A percentile compares a stretch with the other conserved stretches of the same genome.
Evolutionary conservation across 2,113 vertebrate species (phyloP).

Genomic region (Phrynocephalus versicolor): DNA sequence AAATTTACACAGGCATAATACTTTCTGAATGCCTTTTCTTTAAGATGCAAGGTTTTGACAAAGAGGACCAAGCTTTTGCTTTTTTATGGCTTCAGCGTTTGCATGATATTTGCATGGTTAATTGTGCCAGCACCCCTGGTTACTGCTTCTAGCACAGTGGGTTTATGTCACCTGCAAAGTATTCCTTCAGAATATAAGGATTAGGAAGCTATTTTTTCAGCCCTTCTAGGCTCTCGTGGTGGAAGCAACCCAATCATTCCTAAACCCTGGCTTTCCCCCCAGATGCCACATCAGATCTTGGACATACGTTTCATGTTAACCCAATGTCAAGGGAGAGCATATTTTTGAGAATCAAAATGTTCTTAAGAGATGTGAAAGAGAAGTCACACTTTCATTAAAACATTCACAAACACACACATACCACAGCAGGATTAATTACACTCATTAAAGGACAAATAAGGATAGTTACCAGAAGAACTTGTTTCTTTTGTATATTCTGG

Average conservation of each 20-base stretch:
- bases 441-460: slow-evolving; percentile 11
- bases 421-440: neutral
- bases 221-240: slow-evolving; percentile 3
- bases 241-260: slow-evolving; percentile 7
- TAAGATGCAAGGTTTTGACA: neutral
- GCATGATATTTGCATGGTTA: neutral
- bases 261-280: slow-evolving; percentile 2
- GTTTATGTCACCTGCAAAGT: slow-evolving; percentile 8
- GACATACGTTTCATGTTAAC: slow-evolving; percentile 10
- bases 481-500: slow-evolving; percentile 5
- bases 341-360: neutral
- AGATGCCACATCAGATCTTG: slow-evolving; percentile 14
- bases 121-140: neutral
- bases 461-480: slow-evolving; percentile 6
- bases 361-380: slow-evolving; percentile 17
- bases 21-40: neutral
- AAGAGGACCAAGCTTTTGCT: neutral
- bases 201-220: slow-evolving; percentile 8
- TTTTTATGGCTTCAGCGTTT: neutral
- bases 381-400: slow-evolving; percentile 22
- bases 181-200: slow-evolving; percentile 9
- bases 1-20: too few relatives aligned
- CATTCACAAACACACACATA: neutral
- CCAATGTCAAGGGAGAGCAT: slow-evolving; percentile 12
- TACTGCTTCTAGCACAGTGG: neutral